Conservation (phyloP, 35 echinoderm and acorn worm species). For the Nesometra sesokonis region DNA sequence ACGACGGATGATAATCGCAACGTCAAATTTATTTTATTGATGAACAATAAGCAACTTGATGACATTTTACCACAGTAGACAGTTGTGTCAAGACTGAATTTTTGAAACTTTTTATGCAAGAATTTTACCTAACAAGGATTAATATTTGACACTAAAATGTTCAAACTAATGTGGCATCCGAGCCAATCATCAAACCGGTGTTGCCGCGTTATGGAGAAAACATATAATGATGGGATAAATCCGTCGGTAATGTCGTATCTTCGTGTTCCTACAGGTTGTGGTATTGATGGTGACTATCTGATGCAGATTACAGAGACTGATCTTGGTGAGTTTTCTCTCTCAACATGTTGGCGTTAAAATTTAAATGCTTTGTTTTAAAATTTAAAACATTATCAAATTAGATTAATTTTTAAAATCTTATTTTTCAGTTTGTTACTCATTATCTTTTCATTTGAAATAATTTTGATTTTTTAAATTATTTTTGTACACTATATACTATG, state of each 20-base stretch:
- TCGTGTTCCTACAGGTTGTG: slow-evolving; percentile 30
- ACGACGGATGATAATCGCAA: background rate
- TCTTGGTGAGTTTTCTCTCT: slow-evolving; percentile 20
- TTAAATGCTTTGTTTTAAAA: too few species aligned
- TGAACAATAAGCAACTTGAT: too few species aligned
- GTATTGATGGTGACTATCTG: slow-evolving; percentile 49
- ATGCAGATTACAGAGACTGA: slow-evolving; percentile 39
- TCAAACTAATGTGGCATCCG: background rate
- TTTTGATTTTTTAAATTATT: too few species aligned
- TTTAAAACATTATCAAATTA: too few species aligned
- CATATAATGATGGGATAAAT: background rate
- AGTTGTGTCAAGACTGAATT: background rate
- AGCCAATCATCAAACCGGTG: background rate
- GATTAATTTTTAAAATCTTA: too few species aligned
- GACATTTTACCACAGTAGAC: background rate
- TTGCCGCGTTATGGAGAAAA: background rate
- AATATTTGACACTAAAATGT: background rate
- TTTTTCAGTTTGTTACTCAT: too few species aligned
- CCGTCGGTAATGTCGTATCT: background rate
- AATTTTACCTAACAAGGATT: background rate
- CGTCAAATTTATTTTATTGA: too few species aligned
- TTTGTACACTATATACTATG: too few species aligned
- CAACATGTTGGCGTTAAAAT: background rate
- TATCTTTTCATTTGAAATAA: too few species aligned
- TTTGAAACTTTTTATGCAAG: too few species aligned